Evolutionary conservation across 2,888 invertebrate genomes (phyloP), one percentile per base, ranked within the genome.

Genomic region (Latheticus oryzae): DNA sequence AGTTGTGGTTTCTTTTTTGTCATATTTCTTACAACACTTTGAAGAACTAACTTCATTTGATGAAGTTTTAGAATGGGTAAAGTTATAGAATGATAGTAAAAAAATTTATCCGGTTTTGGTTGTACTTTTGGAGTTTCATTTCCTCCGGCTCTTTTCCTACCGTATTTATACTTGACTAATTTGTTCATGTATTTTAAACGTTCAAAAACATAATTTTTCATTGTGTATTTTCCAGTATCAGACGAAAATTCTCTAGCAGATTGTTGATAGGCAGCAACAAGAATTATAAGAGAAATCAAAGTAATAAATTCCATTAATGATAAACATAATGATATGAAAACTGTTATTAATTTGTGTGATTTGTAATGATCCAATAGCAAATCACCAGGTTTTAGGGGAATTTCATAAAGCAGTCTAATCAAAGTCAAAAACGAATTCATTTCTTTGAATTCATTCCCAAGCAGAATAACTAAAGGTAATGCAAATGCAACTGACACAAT

Each of bases 171-270:
- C 32, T 38, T 62, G 5, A 53, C 9, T 3, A 66, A 23, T 11
- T 62, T 61, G 9, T 48, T 59, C 37, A 67, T 65, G 17, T 68
- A 72, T 1, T 9, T 33, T 13, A 47, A 62, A 42, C 68, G 62
- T 0, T 68, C 66, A 17, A 54, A 57, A 1, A 73, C 3, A 33
- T 65, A 69, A 7, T 61, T 48, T 5, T 62, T 38, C 8, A 71
- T 63, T 8, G 37, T 56, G 35, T 70, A 66, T 3, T 59, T 47
- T 1, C 57, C 12, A 1, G 45, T 38, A 12, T 61, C 63, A 0
- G 66, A 65, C 35, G 67, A 72, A 58, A 50, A 26, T 12, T 58
- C 64, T 5, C 62, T 40, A 33, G 67, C 62, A 0, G 73, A 65
- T 32, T 69, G 60, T 0, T 32, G 30, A 47, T 71, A 72, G 21